Conservation (phyloP, 2,797 vertebrate species). For the Macrochelys suwanniensis region DNA sequence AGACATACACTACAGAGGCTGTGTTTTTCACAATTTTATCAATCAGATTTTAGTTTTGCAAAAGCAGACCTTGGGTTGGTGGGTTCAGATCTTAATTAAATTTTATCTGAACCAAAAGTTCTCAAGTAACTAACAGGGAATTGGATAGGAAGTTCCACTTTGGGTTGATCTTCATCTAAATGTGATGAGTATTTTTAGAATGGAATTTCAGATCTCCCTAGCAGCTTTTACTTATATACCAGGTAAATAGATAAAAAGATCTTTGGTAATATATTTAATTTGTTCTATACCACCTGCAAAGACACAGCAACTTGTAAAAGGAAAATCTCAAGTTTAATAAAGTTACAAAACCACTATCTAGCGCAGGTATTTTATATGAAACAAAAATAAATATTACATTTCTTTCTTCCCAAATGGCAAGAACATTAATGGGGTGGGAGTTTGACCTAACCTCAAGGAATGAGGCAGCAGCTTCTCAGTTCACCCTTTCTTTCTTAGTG, state of each 20-base stretch:
- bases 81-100: background rate
- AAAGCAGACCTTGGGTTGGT: background rate
- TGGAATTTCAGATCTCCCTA: background rate
- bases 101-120: background rate
- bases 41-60: slow-evolving; percentile 26
- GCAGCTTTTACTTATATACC: background rate
- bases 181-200: background rate
- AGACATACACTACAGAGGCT: background rate
- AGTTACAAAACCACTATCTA: background rate
- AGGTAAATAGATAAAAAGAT: background rate
- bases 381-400: background rate
- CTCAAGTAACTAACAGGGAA: background rate
- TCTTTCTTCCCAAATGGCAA: background rate
- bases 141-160: background rate
- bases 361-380: background rate
- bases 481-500: background rate
- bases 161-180: background rate
- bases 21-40: background rate
- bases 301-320: background rate
- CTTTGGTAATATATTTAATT: background rate
- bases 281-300: background rate
- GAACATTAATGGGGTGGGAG: background rate
- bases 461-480: background rate
- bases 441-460: background rate
- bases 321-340: background rate